phyloP scores from a whole-genome alignment of 2,113 vertebrate genomes.

The Rhinichthys klamathensis region DNA sequence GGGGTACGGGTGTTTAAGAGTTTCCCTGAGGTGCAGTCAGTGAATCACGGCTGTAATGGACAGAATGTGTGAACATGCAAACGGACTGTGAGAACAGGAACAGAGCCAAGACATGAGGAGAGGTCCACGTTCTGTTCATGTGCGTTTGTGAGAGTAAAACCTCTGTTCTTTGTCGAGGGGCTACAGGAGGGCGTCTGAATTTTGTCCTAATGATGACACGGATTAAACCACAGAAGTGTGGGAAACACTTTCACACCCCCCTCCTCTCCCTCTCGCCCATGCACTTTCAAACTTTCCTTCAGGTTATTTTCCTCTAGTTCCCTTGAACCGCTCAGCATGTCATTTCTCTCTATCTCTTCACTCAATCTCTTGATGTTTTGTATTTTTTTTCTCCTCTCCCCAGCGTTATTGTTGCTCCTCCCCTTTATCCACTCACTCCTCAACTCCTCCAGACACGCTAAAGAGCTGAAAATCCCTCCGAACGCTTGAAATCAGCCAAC shows the following conservation, averaged over 20 bases:
- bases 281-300: not conserved
- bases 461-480: not conserved
- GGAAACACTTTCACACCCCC: constrained; percentile 67
- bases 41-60: not conserved
- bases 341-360: not conserved
- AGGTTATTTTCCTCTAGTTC: constrained; percentile 1
- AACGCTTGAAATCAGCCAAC: not conserved
- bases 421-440: constrained; percentile 41
- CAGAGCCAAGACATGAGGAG: not conserved
- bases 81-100: constrained; percentile 34
- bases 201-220: constrained; percentile 82
- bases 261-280: not conserved
- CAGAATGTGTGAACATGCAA: constrained; percentile 39
- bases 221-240: constrained; percentile 80
- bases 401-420: not conserved
- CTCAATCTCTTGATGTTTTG: constrained; percentile 7
- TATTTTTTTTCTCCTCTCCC: not conserved
- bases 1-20: constrained; percentile 3
- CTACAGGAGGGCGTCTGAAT: constrained; percentile 73
- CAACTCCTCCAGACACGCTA: constrained; percentile 57
- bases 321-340: not conserved
- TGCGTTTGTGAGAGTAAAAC: constrained; percentile 56
- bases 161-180: constrained; percentile 69
- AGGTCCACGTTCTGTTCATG: not conserved
- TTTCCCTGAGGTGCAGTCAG: constrained; percentile 56